Conservation (phyloP, 2,888 invertebrate genomes). For the Hypolimnas misippus region DNA sequence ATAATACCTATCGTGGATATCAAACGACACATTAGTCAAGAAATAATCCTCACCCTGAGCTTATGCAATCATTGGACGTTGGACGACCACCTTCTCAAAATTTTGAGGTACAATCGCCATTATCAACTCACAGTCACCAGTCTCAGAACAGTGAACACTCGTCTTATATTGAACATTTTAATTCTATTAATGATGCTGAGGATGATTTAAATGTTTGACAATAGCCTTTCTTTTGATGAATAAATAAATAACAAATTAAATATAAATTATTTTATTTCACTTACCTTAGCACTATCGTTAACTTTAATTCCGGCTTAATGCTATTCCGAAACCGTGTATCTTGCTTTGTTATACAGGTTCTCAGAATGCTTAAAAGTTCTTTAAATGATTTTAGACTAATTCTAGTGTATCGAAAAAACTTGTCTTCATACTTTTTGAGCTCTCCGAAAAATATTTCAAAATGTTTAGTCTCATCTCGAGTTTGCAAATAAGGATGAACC, state of each 20-base stretch:
- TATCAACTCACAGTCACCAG: slow-evolving; percentile 4
- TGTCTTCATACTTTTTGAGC: background rate
- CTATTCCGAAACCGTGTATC: slow-evolving; percentile 18
- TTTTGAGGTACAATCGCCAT: slow-evolving; percentile 7
- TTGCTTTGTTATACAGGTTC: slow-evolving; percentile 3
- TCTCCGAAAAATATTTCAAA: too few species aligned
- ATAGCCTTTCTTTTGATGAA: slow-evolving; percentile 4
- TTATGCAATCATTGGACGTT: slow-evolving; percentile 16
- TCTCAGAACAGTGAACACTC: slow-evolving; percentile 13
- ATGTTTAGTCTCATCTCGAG: slow-evolving; percentile 2
- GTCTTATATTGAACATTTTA: slow-evolving; percentile 8
- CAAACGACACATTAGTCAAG: slow-evolving; percentile 34
- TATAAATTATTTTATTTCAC: slow-evolving; percentile 14
- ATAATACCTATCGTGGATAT: slow-evolving; percentile 35
- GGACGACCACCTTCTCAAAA: slow-evolving; percentile 15
- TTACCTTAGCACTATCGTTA: slow-evolving; percentile 19
- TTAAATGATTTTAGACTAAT: background rate
- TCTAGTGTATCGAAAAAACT: slow-evolving; percentile 4
- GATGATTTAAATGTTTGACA: slow-evolving; percentile 5
- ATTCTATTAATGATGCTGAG: slow-evolving; percentile 5
- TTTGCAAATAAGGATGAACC: slow-evolving; percentile 5
- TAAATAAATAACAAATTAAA: slow-evolving; percentile 13
- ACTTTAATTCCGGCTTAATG: slow-evolving; percentile 26
- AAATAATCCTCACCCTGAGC: slow-evolving; percentile 29
- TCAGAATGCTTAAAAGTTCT: slow-evolving; percentile 3